Conservation (phyloP, 2,113 vertebrate genomes). For the Sula dactylatra region DNA sequence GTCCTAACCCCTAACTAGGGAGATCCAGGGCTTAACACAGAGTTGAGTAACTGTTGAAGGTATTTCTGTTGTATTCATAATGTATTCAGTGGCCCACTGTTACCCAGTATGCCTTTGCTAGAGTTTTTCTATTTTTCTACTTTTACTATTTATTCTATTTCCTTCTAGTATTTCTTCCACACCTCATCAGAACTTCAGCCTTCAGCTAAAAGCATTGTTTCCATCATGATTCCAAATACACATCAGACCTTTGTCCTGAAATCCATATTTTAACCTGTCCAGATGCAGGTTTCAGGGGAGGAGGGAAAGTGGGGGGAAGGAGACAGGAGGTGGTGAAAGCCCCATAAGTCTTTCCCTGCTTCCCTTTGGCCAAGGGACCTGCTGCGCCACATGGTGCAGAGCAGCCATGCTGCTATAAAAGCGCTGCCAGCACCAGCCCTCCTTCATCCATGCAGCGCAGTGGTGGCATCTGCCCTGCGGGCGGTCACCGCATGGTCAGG, state of each 20-base stretch:
- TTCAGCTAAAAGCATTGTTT: not conserved
- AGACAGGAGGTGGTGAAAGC: not conserved
- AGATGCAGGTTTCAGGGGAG: not conserved
- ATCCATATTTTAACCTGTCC: not conserved
- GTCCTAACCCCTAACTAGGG: not conserved
- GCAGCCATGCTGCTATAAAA: not conserved
- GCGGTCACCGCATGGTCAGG: fast-evolving
- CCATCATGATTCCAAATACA: not conserved
- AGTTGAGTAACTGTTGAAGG: not conserved
- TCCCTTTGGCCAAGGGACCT: not conserved
- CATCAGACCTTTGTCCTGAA: not conserved
- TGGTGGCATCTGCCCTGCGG: fast-evolving
- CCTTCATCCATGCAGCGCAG: not conserved
- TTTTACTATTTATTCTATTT: not conserved
- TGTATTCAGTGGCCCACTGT: not conserved
- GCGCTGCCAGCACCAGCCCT: not conserved
- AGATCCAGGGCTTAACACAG: not conserved
- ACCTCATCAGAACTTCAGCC: not conserved
- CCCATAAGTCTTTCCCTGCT: not conserved
- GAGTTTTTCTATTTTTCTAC: not conserved
- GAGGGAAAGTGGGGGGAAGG: not conserved
- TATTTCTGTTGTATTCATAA: not conserved
- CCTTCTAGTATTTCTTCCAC: not conserved
- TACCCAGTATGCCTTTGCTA: not conserved
- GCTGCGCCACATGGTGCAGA: not conserved